Evolutionary conservation across 2,113 vertebrate species (phyloP).

Genomic region (Morone chrysops): DNA sequence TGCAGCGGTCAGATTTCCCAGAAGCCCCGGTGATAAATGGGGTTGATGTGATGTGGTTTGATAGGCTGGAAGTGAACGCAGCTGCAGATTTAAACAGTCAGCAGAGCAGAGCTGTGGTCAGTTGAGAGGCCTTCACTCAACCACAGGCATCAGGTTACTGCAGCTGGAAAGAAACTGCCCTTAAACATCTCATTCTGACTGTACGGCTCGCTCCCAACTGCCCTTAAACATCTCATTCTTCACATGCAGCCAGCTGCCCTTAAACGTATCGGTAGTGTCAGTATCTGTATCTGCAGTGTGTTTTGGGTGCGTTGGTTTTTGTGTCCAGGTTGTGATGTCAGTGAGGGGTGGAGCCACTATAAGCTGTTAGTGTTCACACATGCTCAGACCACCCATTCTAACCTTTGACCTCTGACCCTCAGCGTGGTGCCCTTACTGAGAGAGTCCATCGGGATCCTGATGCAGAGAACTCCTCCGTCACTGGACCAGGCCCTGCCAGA

Average conservation of each 20-base stretch:
- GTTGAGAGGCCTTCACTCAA: constrained; percentile 38
- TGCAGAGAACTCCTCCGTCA: constrained; percentile 94
- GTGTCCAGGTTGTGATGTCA: constrained; percentile 7
- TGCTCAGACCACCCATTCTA: not conserved
- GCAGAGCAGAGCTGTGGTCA: constrained; percentile 58
- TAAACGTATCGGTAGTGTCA: no score
- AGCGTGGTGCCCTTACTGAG: constrained; percentile 96
- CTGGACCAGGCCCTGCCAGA: constrained; percentile 91
- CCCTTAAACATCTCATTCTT: no score
- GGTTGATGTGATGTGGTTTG: constrained; percentile 45
- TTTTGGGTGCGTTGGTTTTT: not conserved
- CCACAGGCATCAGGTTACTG: constrained; percentile 60
- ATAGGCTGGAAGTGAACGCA: constrained; percentile 40
- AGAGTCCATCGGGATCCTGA: constrained; percentile 96
- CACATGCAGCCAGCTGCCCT: no score
- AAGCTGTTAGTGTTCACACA: not conserved
- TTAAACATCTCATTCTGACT: no score
- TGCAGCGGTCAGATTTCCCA: constrained; percentile 58
- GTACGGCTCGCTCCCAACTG: no score
- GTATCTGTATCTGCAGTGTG: not conserved
- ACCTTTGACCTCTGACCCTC: constrained; percentile 43
- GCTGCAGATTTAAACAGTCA: constrained; percentile 53
- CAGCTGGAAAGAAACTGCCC: constrained; percentile 56
- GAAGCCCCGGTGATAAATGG: constrained; percentile 49
- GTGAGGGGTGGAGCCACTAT: not conserved